phyloP scores from a whole-genome alignment of 2,113 vertebrate species.

The Heterochromis multidens region DNA sequence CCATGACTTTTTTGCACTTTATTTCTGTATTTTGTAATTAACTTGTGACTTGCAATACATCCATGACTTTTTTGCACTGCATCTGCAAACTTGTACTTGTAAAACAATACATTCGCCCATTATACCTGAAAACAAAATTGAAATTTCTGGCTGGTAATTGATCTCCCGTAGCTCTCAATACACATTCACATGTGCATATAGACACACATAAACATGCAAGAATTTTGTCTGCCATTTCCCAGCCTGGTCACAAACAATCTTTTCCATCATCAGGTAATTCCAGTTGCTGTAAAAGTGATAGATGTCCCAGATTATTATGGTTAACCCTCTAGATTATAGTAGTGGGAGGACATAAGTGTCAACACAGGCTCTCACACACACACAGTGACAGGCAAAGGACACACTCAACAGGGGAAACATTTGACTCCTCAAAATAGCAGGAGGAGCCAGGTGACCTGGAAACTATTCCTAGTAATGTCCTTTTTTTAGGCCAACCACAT shows the following conservation, averaged over 20 bases:
- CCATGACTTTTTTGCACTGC: neutral
- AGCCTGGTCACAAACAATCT: neutral
- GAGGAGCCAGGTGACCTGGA: constrained; percentile 60
- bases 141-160: too few relatives aligned
- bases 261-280: neutral
- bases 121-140: neutral
- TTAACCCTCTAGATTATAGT: constrained; percentile 20
- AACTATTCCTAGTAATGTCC: constrained; percentile 70
- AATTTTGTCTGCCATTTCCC: neutral
- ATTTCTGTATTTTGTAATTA: neutral
- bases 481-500: constrained; percentile 56
- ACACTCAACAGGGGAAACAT: constrained; percentile 17
- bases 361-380: neutral
- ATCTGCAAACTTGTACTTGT: fast-evolving
- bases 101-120: neutral
- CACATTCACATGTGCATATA: neutral
- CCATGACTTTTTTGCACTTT: too few relatives aligned
- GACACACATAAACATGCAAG: too few relatives aligned
- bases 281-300: neutral
- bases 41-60: neutral
- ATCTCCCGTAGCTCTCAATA: neutral
- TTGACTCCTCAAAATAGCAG: constrained; percentile 54
- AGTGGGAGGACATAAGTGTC: constrained; percentile 41
- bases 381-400: constrained; percentile 15
- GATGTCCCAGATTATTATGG: neutral